These are phyloP conservation scores for Leptodactylus fuscus DNA, from an alignment of 2,113 vertebrate species.

Conservation along the genomic window DNA sequence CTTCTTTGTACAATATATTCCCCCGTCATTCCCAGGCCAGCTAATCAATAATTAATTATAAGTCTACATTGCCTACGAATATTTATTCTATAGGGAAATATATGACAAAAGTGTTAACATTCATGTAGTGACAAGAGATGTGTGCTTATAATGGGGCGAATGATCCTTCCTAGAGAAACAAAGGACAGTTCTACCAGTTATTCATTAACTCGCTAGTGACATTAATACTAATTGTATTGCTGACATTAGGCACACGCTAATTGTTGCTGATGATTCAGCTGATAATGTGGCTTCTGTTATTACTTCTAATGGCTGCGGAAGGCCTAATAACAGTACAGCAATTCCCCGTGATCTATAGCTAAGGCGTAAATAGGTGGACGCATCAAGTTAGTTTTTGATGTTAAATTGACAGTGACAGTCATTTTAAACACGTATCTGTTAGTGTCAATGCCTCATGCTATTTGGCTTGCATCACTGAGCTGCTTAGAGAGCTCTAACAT, in stretches of 20 bases:
- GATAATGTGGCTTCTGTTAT: slow-evolving; percentile 22
- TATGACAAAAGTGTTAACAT: slow-evolving; percentile 19
- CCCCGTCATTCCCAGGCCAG: neutral
- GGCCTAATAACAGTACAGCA: neutral
- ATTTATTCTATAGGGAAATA: slow-evolving; percentile 13
- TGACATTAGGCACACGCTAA: slow-evolving; percentile 40
- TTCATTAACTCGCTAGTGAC: slow-evolving; percentile 41
- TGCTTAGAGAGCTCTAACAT: slow-evolving; percentile 13
- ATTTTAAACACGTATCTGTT: slow-evolving; percentile 41
- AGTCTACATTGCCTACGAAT: neutral
- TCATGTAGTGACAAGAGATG: neutral
- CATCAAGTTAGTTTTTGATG: slow-evolving; percentile 47
- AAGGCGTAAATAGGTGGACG: slow-evolving; percentile 21
- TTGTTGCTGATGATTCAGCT: slow-evolving; percentile 40
- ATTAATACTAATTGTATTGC: slow-evolving; percentile 49
- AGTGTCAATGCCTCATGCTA: slow-evolving; percentile 39
- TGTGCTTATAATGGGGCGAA: slow-evolving; percentile 15
- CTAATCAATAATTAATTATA: slow-evolving; percentile 40
- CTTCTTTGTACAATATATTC: neutral
- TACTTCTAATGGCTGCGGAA: neutral
- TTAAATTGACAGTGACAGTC: slow-evolving; percentile 33
- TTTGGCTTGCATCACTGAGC: slow-evolving; percentile 29
- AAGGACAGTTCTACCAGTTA: neutral
- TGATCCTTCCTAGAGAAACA: slow-evolving; percentile 17
- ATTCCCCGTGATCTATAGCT: slow-evolving; percentile 17